A percentile compares a stretch with the other conserved stretches of the same genome.
Conservation (phyloP, 2,113 vertebrate species). For the Pachyramphus minor region DNA sequence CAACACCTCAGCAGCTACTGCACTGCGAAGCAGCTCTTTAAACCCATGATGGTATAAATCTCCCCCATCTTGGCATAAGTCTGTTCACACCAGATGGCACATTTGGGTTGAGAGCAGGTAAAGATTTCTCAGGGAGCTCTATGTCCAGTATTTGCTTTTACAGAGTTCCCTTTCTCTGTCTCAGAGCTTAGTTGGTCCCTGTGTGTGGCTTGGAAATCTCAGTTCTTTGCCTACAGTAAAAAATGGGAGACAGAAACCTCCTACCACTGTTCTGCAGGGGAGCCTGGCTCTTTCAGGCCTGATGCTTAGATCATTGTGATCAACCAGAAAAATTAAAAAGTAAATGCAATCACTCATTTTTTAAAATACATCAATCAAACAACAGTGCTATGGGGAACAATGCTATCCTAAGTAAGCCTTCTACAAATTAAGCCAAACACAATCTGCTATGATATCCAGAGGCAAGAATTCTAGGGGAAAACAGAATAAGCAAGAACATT, state of each 20-base stretch:
- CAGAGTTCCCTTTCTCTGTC: background rate
- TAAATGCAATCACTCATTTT: background rate
- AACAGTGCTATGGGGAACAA: background rate
- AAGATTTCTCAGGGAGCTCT: background rate
- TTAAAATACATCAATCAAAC: background rate
- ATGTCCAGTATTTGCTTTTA: background rate
- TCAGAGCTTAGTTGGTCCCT: background rate
- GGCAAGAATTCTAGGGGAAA: background rate
- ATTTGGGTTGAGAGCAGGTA: conserved; percentile 12
- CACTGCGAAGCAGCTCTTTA: conserved; percentile 1
- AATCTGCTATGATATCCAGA: background rate
- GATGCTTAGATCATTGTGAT: background rate
- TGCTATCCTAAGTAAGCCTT: background rate
- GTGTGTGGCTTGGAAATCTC: background rate
- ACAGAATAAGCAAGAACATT: background rate
- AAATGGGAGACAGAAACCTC: background rate
- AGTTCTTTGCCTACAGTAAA: background rate
- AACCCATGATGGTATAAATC: background rate
- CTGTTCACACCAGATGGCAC: conserved; percentile 32
- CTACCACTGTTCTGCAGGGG: background rate
- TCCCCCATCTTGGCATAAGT: background rate
- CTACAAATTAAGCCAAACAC: background rate
- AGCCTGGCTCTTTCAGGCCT: background rate
- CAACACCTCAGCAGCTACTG: background rate
- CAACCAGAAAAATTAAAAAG: background rate